These are phyloP conservation scores for Cynoglossus semilaevis DNA, from an alignment of 2,113 vertebrate genomes.

Conservation along the genomic window DNA sequence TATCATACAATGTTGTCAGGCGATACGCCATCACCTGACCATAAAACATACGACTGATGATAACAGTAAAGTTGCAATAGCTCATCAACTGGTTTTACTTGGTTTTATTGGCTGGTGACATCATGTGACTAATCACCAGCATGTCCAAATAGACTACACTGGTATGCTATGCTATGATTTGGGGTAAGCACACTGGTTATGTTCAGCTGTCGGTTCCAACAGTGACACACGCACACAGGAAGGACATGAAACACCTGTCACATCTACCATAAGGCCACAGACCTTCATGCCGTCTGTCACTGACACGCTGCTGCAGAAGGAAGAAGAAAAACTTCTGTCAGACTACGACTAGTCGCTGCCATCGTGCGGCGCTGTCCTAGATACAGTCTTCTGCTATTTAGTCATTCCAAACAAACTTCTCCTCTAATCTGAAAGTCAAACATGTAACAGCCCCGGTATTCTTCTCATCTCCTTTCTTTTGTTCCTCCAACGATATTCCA, in stretches of 20 bases:
- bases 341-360: not conserved
- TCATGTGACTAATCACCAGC: slow-evolving; percentile 7
- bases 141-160: too few relatives aligned
- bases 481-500: slow-evolving; percentile 58
- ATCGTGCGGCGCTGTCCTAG: slow-evolving; percentile 15
- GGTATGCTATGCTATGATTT: too few relatives aligned
- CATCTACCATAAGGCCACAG: slow-evolving; percentile 30
- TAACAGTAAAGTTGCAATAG: too few relatives aligned
- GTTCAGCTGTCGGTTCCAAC: too few relatives aligned
- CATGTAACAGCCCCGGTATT: slow-evolving; percentile 22
- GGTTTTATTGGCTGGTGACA: slow-evolving; percentile 45
- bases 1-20: too few relatives aligned
- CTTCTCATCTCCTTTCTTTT: slow-evolving; percentile 28
- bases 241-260: slow-evolving; percentile 59
- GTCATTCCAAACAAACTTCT: slow-evolving; percentile 39
- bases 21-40: too few relatives aligned
- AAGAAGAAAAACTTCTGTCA: not conserved
- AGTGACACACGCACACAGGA: not conserved
- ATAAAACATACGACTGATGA: too few relatives aligned
- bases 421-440: slow-evolving; percentile 50
- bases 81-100: slow-evolving; percentile 50
- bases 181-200: too few relatives aligned
- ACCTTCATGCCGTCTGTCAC: slow-evolving; percentile 32
- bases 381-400: slow-evolving; percentile 14
- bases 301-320: slow-evolving; percentile 19